Base-by-base conservation (phyloP, 2,888 invertebrate species). In the Boloria selene region DNA sequence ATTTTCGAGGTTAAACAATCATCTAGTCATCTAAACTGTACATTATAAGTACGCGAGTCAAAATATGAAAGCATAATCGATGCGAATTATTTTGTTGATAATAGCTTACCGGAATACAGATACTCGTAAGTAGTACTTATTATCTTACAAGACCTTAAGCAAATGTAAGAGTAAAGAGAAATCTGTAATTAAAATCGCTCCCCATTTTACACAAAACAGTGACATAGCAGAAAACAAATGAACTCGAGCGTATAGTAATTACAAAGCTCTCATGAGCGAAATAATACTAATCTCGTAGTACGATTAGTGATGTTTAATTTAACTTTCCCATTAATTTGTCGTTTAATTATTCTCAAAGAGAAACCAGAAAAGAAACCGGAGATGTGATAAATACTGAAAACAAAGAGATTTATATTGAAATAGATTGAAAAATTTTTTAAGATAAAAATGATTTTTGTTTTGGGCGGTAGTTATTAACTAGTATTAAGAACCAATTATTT, bases 141-240 rank as follows among this genome's bases (percentile, higher is more conserved):
- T 68, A 65, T 51, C 55, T 68, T 65, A 75, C 73, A 75, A 73
- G 77, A 79, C 78, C 50, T 55, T 17, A 51, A 76, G 79, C 78
- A 77, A 78, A 75, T 50, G 64, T 65, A 55, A 58, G 61, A 58
- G 64, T 47, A 77, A 78, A 79, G 84, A 84, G 88, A 88, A 88
- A 89, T 88, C 80, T 78, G 79, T 86, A 87, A 89, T 88, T 90
- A 88, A 86, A 86, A 85, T 77, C 58, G 74, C 74, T 82, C 86
- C 83, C 80, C 79, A 84, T 85, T 63, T 85, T 82, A 84, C 80
- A 82, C 78, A 76, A 77, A 79, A 81, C 84, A 83, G 83, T 88
- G 88, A 90, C 88, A 86, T 79, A 81, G 88, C 86, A 81, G 55
- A 86, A 87, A 84, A 81, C 81, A 77, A 81, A 77, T 71, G 71